Base-by-base conservation (phyloP, 2,113 vertebrate genomes). In the Rhynchomys soricoides region DNA sequence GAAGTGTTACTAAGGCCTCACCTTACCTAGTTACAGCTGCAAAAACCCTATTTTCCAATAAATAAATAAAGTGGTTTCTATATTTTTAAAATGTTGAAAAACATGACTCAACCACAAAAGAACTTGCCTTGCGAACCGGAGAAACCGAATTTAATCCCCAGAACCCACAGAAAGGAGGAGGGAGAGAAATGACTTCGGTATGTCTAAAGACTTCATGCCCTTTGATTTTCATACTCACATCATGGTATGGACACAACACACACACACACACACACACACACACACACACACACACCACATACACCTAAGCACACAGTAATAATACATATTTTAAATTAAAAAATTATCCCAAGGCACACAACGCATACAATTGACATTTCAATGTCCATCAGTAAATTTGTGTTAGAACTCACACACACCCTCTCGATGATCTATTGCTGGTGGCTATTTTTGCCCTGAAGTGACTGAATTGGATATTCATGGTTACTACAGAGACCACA, bases 71-170 rank as follows among this genome's bases (percentile, higher is more conserved):
- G 92, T 48, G 9, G 34, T 13, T 92, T 89, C 48, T 62, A 3
- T 62, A 74, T 81, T 93, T 86, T 71, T 64, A 81, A 95, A 81
- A 48, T 48, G 17, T 78, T 95, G 37, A 45, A 64, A 40, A 40
- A 52, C 43, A 40, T 59, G 37, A 59, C 12, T 59, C 37, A 82
- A 82, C n/a, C 24, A 62, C 13, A 43, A 62, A 82, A 59, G 79
- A 3, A 26, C 12, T 40, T 40, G n/a, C 34, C 37, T 57, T 82
- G 55, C 37, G 59, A 52, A 15, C 12, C 52, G 7, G 52, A 57
- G 9, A 55, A 79, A 4, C 77, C 62, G 34, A 43, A 29, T 29
- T 43, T 13, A 83, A 83, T 62, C 13, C 22, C n/a, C 22, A 40
- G 79, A 59, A 59, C 12, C 6, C 37, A 40, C 55, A 40, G 4